These are phyloP conservation scores for Metridium senile DNA, from an alignment of 92 coral and sea anemone genomes.

Conservation along the genomic window DNA sequence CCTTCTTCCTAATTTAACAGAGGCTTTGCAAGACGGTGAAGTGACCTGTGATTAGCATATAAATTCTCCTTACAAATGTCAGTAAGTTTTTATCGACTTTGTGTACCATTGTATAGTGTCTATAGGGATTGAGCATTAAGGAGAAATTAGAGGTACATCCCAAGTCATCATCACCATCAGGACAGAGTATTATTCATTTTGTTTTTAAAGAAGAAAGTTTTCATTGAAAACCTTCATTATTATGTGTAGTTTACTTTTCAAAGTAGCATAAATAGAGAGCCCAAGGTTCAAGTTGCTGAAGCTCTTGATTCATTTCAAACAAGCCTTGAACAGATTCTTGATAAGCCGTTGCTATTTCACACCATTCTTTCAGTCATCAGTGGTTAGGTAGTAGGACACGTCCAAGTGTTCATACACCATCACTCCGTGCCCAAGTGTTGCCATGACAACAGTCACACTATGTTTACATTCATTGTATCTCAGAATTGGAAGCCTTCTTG, in stretches of 20 bases:
- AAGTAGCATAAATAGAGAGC: background rate
- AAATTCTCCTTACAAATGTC: slow-evolving; percentile 10
- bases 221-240: slow-evolving; percentile 3
- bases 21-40: background rate
- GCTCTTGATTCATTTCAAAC: background rate
- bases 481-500: slow-evolving; percentile 91
- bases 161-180: background rate
- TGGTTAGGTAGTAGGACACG: background rate
- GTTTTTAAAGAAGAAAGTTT: background rate
- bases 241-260: background rate
- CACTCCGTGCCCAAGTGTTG: background rate
- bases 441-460: background rate
- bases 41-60: background rate
- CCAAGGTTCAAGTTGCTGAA: background rate
- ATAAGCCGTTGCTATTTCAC: background rate
- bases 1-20: background rate
- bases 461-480: background rate
- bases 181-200: background rate
- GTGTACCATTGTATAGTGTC: too few species aligned
- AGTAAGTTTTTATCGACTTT: too few species aligned
- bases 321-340: background rate
- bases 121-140: background rate
- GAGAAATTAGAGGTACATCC: background rate
- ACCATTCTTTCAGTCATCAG: background rate
- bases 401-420: background rate